phyloP scores from a whole-genome alignment of 1,140 invertebrate genomes.

The Drosophila baimaii region DNA sequence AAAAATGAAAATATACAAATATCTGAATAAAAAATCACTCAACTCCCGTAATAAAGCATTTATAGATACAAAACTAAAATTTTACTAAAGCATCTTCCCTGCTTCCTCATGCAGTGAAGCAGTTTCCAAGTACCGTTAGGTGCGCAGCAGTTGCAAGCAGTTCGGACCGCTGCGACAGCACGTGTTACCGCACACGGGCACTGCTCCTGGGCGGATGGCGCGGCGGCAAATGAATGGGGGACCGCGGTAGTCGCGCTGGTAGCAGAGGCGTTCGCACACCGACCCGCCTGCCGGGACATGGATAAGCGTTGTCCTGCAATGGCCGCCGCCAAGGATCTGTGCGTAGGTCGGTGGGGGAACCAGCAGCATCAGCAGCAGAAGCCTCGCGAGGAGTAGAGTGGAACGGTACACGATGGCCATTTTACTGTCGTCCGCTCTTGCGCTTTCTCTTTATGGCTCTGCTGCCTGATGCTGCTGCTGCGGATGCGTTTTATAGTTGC shows the following conservation, averaged over 20 bases:
- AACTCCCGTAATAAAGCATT: no score
- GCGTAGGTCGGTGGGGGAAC: neutral
- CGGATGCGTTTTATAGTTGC: constrained; percentile 31
- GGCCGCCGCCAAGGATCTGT: constrained; percentile 27
- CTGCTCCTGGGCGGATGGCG: neutral
- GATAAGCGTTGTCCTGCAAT: constrained; percentile 9
- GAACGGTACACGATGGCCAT: neutral
- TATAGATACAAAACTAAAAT: no score
- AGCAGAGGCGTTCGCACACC: constrained; percentile 36
- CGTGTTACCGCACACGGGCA: constrained; percentile 12
- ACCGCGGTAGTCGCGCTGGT: constrained; percentile 13
- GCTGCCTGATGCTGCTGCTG: neutral
- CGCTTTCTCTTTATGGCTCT: neutral
- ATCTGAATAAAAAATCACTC: no score
- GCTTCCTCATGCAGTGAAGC: neutral
- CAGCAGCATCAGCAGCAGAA: neutral
- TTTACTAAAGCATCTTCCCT: neutral
- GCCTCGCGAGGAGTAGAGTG: neutral
- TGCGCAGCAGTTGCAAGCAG: constrained; percentile 29
- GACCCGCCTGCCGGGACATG: constrained; percentile 7
- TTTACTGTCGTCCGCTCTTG: neutral
- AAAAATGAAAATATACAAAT: no score
- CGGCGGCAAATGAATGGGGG: constrained; percentile 26
- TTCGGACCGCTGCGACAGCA: constrained; percentile 29
- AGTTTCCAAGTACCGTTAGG: constrained; percentile 1